Conservation (phyloP, 2,888 invertebrate genomes). For the Byasa hedistus region DNA sequence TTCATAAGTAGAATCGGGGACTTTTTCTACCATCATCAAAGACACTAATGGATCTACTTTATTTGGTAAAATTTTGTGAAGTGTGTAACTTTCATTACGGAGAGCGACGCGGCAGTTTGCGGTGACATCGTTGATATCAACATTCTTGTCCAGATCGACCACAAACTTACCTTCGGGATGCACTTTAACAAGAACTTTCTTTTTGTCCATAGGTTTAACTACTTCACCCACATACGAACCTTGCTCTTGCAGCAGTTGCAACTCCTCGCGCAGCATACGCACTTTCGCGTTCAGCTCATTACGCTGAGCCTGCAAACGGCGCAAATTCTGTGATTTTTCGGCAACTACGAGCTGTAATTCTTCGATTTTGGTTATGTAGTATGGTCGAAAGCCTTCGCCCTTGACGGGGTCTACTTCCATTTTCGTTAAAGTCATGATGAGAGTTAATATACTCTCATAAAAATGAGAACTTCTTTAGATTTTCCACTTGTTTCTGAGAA, state of each 20-base stretch:
- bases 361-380: conserved; percentile 98
- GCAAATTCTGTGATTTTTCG: conserved; percentile 98
- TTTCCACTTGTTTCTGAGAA: conserved; percentile 7
- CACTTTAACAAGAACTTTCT: conserved; percentile 99
- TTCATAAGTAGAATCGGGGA: conserved; percentile 99
- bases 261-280: conserved; percentile 97
- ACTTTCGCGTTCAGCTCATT: conserved; percentile 99
- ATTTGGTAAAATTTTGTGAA: conserved; percentile 99
- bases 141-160: conserved; percentile 99
- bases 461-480: conserved; percentile 5
- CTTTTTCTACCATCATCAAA: conserved; percentile 99
- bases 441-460: conserved; percentile 37
- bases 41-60: conserved; percentile 99
- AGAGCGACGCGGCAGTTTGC: conserved; percentile 98
- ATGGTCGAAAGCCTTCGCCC: conserved; percentile 95
- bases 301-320: conserved; percentile 97
- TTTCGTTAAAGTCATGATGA: conserved; percentile 70
- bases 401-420: conserved; percentile 87
- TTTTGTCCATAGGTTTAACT: conserved; percentile 99
- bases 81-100: conserved; percentile 98
- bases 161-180: conserved; percentile 99
- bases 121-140: conserved; percentile 98
- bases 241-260: conserved; percentile 97
- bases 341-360: conserved; percentile 96
- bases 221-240: conserved; percentile 99